Conservation (phyloP, 2,113 vertebrate species). For the Apeltes quadracus region DNA sequence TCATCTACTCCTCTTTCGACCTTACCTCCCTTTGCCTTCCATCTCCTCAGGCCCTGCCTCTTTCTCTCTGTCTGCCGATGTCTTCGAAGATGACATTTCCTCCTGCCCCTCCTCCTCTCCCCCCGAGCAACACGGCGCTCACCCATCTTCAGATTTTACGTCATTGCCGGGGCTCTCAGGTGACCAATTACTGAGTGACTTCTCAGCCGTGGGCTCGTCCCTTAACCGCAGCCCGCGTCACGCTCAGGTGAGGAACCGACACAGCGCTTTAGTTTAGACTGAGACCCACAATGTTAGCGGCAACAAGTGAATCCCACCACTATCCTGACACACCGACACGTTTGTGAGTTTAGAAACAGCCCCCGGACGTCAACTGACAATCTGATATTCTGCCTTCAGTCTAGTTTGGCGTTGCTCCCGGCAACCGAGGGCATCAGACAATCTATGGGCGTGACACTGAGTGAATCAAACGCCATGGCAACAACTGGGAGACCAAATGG, state of each 20-base stretch:
- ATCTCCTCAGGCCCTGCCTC: constrained; percentile 68
- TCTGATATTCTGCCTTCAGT: constrained; percentile 62
- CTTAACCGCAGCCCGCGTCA: constrained; percentile 64
- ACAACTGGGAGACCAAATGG: constrained; percentile 79
- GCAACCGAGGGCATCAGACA: constrained; percentile 80
- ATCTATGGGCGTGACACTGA: constrained; percentile 66
- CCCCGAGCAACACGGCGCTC: constrained; percentile 71
- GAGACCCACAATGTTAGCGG: not conserved
- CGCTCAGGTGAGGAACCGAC: constrained; percentile 74
- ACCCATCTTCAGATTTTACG: constrained; percentile 71
- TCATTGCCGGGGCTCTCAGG: constrained; percentile 71
- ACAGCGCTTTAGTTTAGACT: not conserved
- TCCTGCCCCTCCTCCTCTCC: constrained; percentile 78
- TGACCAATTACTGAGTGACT: constrained; percentile 79
- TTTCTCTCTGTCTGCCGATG: constrained; percentile 75
- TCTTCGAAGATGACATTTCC: constrained; percentile 85
- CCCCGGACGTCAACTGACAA: constrained; percentile 30
- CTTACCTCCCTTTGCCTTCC: constrained; percentile 44
- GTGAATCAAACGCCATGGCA: constrained; percentile 79
- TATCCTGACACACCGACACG: constrained; percentile 15
- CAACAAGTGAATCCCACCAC: not conserved
- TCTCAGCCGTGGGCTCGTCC: constrained; percentile 67
- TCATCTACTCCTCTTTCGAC: constrained; percentile 28
- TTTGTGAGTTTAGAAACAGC: constrained; percentile 34
- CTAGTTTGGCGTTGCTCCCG: constrained; percentile 78